A percentile compares a stretch with the other conserved stretches of the same genome.
These are phyloP conservation scores for Spinibarbus caldwelli DNA, from an alignment of 2,797 vertebrate species.

Conservation along the genomic window DNA sequence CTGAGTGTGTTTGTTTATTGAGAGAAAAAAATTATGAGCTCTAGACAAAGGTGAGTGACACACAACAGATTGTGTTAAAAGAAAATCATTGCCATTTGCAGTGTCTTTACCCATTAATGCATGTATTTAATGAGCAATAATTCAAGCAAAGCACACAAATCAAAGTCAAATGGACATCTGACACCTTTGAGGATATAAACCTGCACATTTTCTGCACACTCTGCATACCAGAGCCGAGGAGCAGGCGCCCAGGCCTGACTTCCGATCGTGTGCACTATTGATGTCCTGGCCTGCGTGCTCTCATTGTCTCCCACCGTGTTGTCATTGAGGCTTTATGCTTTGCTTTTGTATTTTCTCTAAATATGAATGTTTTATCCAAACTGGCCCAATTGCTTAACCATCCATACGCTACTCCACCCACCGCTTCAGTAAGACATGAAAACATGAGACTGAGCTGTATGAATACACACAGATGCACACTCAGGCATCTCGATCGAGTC, in stretches of 20 bases:
- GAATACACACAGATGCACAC: neutral
- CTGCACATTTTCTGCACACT: neutral
- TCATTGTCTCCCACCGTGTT: conserved; percentile 47
- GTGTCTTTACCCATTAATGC: neutral
- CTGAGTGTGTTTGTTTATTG: neutral
- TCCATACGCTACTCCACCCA: conserved; percentile 66
- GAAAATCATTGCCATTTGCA: neutral
- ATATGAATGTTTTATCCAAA: conserved; percentile 81
- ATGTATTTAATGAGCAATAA: neutral
- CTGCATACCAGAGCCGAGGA: conserved; percentile 46
- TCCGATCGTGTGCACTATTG: conserved; percentile 55
- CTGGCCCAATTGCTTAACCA: conserved; percentile 84
- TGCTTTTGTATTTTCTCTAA: conserved; percentile 66
- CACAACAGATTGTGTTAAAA: neutral
- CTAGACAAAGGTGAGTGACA: neutral
- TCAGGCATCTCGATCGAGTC: neutral
- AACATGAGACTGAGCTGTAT: conserved; percentile 39
- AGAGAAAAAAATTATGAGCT: neutral
- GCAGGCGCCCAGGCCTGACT: conserved; percentile 40
- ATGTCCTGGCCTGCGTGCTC: conserved; percentile 51
- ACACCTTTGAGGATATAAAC: conserved; percentile 8
- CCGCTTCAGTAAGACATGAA: conserved; percentile 41
- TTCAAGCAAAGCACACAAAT: neutral
- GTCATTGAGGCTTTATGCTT: conserved; percentile 53
- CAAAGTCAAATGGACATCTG: neutral